Conservation (phyloP, 2,113 vertebrate species). For the Carettochelys insculpta region DNA sequence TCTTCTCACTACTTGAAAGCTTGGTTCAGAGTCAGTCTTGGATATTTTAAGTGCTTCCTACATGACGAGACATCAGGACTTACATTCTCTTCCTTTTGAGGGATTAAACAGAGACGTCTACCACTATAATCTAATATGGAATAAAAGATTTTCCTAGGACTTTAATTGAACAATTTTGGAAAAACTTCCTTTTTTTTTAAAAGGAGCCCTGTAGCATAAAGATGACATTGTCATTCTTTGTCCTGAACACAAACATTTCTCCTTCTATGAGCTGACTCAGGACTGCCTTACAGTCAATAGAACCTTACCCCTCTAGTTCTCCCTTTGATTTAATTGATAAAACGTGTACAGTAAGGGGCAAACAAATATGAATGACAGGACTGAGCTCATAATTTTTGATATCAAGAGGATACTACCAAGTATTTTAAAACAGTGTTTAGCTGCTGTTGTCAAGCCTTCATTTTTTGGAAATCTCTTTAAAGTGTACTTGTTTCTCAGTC, state of each 20-base stretch:
- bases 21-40: constrained; percentile 23
- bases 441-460: not conserved
- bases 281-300: not conserved
- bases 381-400: not conserved
- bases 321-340: not conserved
- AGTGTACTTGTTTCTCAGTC: not conserved
- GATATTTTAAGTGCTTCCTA: constrained; percentile 42
- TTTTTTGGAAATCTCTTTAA: constrained; percentile 1
- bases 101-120: not conserved
- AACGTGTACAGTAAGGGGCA: too few species aligned
- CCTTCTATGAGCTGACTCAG: not conserved
- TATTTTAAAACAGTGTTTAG: not conserved
- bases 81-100: not conserved
- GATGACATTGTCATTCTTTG: not conserved
- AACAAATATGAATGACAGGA: not conserved
- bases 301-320: not conserved
- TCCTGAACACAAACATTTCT: not conserved
- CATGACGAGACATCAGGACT: not conserved
- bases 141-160: not conserved
- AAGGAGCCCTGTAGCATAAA: not conserved
- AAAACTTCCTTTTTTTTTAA: not conserved
- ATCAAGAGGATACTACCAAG: not conserved
- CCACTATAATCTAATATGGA: not conserved
- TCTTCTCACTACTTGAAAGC: constrained; percentile 58
- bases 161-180: constrained; percentile 4